Base-by-base conservation (phyloP, 2,113 vertebrate species). In the Recurvirostra avosetta region DNA sequence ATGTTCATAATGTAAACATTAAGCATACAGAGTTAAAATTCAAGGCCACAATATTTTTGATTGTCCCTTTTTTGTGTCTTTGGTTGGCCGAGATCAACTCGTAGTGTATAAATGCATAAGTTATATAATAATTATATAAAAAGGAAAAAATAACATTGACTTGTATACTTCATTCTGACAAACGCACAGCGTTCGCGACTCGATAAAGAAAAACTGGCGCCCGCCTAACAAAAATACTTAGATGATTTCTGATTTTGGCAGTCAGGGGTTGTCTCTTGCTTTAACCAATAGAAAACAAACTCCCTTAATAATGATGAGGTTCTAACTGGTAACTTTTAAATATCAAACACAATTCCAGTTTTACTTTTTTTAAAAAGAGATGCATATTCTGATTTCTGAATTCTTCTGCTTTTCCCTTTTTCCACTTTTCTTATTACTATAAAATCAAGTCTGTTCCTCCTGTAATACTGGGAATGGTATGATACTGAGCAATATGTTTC, bases 21-120 rank as follows among this genome's bases (percentile, higher is more conserved):
- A 98, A 98, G 98, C 98, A 98, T 98, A 98, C 98, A 99, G 98
- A 98, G 98, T 98, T 98, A 98, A 98, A 98, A 97, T 98, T 98
- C 98, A 99, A 99, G 98, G 98, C 98, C 98, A 98, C 98, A 96
- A 98, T 97, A 90, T 97, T 97, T 98, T 96, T 93, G 95, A 97
- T 97, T 98, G 98, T 98, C 97, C 96, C 96, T 97, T 97, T 93
- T 95, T 77, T 98, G 97, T 97, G 97, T 98, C 98, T 98, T 98
- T 98, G 98, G 98, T 98, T 99, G 98, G 98, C 98, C 98, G 98
- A 99, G 99, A 98, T 99, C 99, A 99, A 99, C 99, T 99, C 99
- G 98, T 99, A 99, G 98, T 99, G 99, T 99, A 98, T 99, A 99
- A 99, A 99, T 99, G 99, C 98, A 99, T 99, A 99, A 99, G 98